Evolutionary conservation across 2,888 invertebrate species (phyloP), one percentile per base, ranked within the genome.

Genomic region (Apotomis capreana): DNA sequence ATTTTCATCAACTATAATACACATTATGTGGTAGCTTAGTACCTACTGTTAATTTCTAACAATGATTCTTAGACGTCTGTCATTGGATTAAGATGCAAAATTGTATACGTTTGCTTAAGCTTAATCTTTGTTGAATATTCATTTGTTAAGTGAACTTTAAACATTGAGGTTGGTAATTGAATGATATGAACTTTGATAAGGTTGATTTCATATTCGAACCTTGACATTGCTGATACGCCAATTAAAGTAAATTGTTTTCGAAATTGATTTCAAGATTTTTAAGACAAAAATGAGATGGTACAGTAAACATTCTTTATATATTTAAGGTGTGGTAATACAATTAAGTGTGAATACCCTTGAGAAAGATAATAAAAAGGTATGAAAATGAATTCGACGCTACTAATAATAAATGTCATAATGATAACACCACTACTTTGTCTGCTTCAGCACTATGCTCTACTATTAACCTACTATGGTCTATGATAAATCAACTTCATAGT

Each of bases 141-240:
- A 61, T 71, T 74, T 65, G 58, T 62, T 67, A 70, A 63, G 15
- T 68, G 73, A 73, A 61, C 69, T 73, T 73, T 65, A 64, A 60
- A 51, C 49, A 60, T 64, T 60, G 54, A 61, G 55, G 64, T 51
- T 52, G 65, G 44, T 69, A 73, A 73, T 64, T 69, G 61, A 65
- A 69, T 61, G 68, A 62, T 72, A n/a, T 65, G 65, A 73, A 69
- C 69, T 69, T 73, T 57, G 69, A 69, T 61, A 57, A 73, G 60
- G 40, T 52, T 65, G 26, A 52, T 61, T 55, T 69, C 26, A 36
- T 65, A 61, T 72, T 68, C 57, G 10, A 15, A 5, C 55, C 55
- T 71, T 68, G 51, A 68, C 26, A 59, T 60, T 64, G 54, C 12
- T 10, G 46, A 36, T 57, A 40, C 40, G 40, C 55, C 62, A 62